Base-by-base conservation (phyloP, 23 tunicate species). In the Diplosoma virens region DNA sequence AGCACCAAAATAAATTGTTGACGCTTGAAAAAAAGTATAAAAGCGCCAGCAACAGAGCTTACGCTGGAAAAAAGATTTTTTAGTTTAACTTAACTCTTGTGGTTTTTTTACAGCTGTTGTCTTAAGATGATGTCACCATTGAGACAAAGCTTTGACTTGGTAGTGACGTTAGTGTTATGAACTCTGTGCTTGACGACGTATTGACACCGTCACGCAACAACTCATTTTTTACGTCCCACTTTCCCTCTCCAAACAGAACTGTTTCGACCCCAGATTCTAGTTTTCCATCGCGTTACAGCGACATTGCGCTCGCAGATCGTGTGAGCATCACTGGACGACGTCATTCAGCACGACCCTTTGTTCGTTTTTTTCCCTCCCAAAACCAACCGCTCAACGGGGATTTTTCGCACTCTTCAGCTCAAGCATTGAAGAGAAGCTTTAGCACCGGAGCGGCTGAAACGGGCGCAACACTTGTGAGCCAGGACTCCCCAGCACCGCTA, bases 401-500 rank as follows among this genome's bases (percentile, higher is more conserved):
- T 27, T 14, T 6, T 6, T 58, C 65, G 17, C 21, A 6, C 20
- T 21, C 65, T 17, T 24, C 22, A 7, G 83, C 69, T 64, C 83
- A 85, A 16, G 58, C 82, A 30, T 59, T 82, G 54, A 56, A 82
- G 30, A 47, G 96, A 32, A 82, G 88, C 59, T 87, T 75, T 83
- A 87, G 95, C 83, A 67, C 87, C 67, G 95, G 95, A 16, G 67
- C 35, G n/a, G 66, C 35, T 27, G 76, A 73, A 47, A 37, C 47
- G 11, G 81, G 50, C 66, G 66, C 67, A 58, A 65, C 74, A 33
- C 47, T 74, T 26, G 27, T 54, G 5, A 16, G 26, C 78, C 23
- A 67, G 24, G 82, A 60, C 36, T 64, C 63, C 17, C 30, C 83
- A 9, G 31, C 32, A 5, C 32, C 56, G 30, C 7, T 29, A 16